Evolutionary conservation across 2,888 invertebrate genomes (phyloP).

Genomic region (Microctonus brassicae): DNA sequence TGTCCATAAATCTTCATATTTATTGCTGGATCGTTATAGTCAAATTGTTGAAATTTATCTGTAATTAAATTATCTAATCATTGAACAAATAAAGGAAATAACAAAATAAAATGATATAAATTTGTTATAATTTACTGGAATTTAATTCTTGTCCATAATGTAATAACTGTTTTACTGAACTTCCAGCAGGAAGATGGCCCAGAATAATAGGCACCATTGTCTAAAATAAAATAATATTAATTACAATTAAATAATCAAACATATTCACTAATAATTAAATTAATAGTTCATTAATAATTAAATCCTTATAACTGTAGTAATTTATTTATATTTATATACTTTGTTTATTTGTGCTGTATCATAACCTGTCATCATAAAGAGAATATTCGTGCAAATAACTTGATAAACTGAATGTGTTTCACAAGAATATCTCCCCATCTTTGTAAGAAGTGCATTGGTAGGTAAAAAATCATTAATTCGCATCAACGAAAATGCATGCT

Average conservation of each 20-base stretch:
- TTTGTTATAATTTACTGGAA: slow-evolving; percentile 49
- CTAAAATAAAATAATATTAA: slow-evolving; percentile 65
- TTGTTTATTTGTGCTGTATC: slow-evolving; percentile 73
- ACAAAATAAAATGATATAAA: too few species aligned
- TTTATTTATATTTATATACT: slow-evolving; percentile 59
- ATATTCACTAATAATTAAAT: too few species aligned
- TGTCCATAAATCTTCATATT: slow-evolving; percentile 74
- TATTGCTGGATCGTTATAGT: slow-evolving; percentile 70
- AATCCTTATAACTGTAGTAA: neutral
- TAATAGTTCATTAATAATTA: too few species aligned
- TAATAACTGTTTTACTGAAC: slow-evolving; percentile 77
- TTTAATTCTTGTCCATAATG: slow-evolving; percentile 77
- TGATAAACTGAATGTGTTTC: slow-evolving; percentile 69
- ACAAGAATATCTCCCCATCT: slow-evolving; percentile 56
- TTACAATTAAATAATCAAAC: neutral
- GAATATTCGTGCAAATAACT: slow-evolving; percentile 76
- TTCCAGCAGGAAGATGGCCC: slow-evolving; percentile 78
- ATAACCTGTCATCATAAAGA: slow-evolving; percentile 77
- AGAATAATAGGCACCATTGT: slow-evolving; percentile 78
- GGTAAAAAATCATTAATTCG: slow-evolving; percentile 55
- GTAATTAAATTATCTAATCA: slow-evolving; percentile 32
- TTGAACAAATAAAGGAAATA: too few species aligned
- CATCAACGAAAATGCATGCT: slow-evolving; percentile 46
- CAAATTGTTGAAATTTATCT: slow-evolving; percentile 71
- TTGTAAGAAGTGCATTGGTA: slow-evolving; percentile 56